phyloP scores from a whole-genome alignment of 2,113 vertebrate genomes.

The Jacana jacana region DNA sequence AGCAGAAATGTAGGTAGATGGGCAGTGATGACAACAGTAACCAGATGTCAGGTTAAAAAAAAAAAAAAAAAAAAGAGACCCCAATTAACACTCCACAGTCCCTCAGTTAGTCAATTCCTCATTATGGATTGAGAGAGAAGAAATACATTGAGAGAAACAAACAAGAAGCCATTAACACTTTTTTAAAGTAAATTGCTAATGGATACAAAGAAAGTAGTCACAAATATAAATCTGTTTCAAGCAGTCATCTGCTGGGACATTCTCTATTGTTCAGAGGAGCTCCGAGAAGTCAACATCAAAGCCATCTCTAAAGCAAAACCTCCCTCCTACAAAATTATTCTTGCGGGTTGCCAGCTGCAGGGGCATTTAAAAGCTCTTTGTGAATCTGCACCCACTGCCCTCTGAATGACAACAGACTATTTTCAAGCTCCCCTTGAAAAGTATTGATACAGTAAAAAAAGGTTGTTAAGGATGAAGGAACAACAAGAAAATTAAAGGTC shows the following conservation, averaged over 20 bases:
- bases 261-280: background rate
- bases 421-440: conserved; percentile 14
- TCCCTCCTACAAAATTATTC: background rate
- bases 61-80: background rate
- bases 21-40: background rate
- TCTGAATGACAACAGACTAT: background rate
- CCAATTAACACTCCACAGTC: background rate
- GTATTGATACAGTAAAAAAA: background rate
- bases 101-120: background rate
- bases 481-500: background rate
- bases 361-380: background rate
- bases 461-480: background rate
- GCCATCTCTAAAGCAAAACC: background rate
- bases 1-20: background rate
- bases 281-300: background rate
- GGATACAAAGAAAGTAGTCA: background rate
- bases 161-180: background rate
- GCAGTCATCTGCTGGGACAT: background rate
- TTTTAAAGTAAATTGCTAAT: background rate
- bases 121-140: background rate
- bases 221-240: background rate
- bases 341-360: background rate
- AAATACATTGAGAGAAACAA: background rate
- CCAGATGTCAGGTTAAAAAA: background rate
- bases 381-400: background rate